Evolutionary conservation across 2,797 vertebrate species (phyloP).

Genomic region (Schizothorax lantsangensis): DNA sequence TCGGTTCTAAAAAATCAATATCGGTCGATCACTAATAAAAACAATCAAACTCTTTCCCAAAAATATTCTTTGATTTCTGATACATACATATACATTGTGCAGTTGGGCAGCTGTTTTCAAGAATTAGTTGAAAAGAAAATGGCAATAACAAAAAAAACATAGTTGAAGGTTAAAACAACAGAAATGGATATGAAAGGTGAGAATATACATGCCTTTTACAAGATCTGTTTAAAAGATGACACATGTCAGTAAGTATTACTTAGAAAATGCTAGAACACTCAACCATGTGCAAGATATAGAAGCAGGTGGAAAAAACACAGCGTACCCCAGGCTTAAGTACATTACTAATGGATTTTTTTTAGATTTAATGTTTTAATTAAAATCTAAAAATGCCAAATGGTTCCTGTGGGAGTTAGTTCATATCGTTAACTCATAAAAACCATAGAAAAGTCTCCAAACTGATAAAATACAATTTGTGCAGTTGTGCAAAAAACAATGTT

Average conservation of each 20-base stretch:
- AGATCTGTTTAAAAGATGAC: not conserved
- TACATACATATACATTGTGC: not conserved
- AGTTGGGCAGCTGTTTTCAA: constrained; percentile 7
- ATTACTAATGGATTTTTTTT: constrained; percentile 16
- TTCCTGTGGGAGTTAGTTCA: not conserved
- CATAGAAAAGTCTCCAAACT: not conserved
- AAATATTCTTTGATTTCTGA: not conserved
- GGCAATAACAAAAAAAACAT: not conserved
- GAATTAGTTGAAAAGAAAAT: not conserved
- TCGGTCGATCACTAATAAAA: too few relatives aligned
- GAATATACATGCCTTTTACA: not conserved
- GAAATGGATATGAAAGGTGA: not conserved
- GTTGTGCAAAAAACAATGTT: not conserved
- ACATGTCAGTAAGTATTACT: not conserved
- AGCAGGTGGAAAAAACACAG: not conserved
- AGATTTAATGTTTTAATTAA: constrained; percentile 29
- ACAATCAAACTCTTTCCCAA: not conserved
- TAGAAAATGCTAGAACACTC: not conserved
- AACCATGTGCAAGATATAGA: not conserved
- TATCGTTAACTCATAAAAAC: not conserved
- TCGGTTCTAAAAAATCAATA: too few relatives aligned
- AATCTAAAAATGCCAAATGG: not conserved
- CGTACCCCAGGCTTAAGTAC: not conserved
- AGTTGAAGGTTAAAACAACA: constrained; percentile 1
- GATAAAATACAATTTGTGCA: not conserved